These are phyloP conservation scores for Helobdella robusta DNA, from an alignment of 2,888 invertebrate genomes.

Conservation along the genomic window DNA sequence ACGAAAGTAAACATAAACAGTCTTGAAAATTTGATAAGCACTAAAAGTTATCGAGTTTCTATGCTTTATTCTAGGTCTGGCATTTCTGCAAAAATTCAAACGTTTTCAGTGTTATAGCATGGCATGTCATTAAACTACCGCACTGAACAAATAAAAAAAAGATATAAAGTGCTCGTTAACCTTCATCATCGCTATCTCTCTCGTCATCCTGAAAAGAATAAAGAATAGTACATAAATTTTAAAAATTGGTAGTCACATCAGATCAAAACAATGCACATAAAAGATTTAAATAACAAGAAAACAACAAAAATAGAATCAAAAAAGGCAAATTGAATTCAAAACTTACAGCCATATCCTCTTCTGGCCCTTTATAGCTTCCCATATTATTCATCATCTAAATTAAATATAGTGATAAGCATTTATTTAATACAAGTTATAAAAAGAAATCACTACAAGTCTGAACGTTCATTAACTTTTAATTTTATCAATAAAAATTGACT, in stretches of 20 bases:
- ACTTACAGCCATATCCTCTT: constrained; percentile 32
- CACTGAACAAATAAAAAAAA: not conserved
- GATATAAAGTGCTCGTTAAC: constrained; percentile 29
- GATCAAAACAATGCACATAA: not conserved
- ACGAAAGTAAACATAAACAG: no score
- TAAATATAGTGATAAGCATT: not conserved
- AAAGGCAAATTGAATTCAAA: not conserved
- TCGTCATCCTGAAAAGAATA: constrained; percentile 34
- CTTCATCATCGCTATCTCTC: constrained; percentile 43
- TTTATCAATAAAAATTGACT: not conserved
- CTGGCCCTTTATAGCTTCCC: constrained; percentile 56
- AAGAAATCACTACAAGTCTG: not conserved
- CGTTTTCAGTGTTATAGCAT: not conserved
- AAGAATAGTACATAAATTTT: not conserved
- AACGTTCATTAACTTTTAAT: not conserved
- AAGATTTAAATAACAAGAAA: not conserved
- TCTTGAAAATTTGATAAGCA: no score
- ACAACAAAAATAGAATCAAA: not conserved
- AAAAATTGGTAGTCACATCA: not conserved
- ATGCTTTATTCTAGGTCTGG: constrained; percentile 24
- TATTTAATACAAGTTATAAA: not conserved
- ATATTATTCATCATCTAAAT: constrained; percentile 63
- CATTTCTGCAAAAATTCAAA: constrained; percentile 19
- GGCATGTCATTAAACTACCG: not conserved
- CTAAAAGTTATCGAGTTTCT: not conserved